phyloP scores from a whole-genome alignment of 2,113 vertebrate species.

The Apus apus region DNA sequence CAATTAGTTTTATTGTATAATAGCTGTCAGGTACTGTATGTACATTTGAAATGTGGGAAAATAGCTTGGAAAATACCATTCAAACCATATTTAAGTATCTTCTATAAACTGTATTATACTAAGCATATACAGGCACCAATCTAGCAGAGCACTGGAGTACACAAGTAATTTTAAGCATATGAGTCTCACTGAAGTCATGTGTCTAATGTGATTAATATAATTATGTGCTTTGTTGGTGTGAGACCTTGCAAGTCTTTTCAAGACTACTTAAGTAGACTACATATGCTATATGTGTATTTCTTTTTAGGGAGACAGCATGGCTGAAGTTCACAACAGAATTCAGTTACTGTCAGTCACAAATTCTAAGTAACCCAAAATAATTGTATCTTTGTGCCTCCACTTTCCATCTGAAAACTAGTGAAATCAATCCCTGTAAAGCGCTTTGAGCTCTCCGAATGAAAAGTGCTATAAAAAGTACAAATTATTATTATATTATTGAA shows the following conservation, averaged over 20 bases:
- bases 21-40: conserved; percentile 16
- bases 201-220: not conserved
- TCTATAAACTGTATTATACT: conserved; percentile 5
- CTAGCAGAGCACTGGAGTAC: conserved; percentile 32
- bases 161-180: conserved; percentile 31
- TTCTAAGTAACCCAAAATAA: not conserved
- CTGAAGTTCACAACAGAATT: not conserved
- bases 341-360: not conserved
- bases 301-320: not conserved
- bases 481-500: conserved; percentile 73
- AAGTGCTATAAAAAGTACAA: conserved; percentile 67
- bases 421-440: conserved; percentile 29
- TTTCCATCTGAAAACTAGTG: conserved; percentile 13
- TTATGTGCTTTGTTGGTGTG: conserved; percentile 17
- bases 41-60: conserved; percentile 44
- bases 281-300: not conserved
- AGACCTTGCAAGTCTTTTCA: conserved; percentile 40
- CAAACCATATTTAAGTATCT: conserved; percentile 30
- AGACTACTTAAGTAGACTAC: not conserved
- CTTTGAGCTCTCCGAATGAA: conserved; percentile 61
- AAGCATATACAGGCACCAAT: not conserved
- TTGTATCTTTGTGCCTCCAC: conserved; percentile 22
- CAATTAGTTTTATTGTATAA: not conserved
- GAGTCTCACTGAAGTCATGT: conserved; percentile 22
- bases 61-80: conserved; percentile 27